Evolutionary conservation across 2,888 invertebrate species (phyloP), one percentile per base, ranked within the genome.

Genomic region (Blera fallax): DNA sequence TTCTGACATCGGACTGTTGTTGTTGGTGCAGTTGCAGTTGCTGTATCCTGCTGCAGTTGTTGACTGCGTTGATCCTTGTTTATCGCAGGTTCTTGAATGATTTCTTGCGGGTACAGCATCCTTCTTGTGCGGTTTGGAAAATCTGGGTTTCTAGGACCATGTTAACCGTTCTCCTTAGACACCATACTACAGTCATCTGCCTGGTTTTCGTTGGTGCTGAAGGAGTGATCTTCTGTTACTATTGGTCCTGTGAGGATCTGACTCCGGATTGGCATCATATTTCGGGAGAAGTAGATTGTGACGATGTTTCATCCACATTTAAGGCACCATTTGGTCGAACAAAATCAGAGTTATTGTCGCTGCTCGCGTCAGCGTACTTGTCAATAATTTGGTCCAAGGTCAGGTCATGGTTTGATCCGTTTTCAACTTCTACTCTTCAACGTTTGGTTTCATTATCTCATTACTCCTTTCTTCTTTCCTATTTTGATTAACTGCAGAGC

Each of bases 261-360:
- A 21, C 37, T 50, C 43, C 7, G 45, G 18, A 6, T 67, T 78
- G 11, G 4, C 18, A 45, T 72, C 64, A 5, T 7, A 18, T 0
- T 8, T 45, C 10, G 45, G 84, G 56, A 2, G 84, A 80, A n/a
- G 83, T 54, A 32, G 78, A 79, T 40, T 67, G 21, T 3, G 79
- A 65, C 11, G 81, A 85, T 8, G 37, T 43, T 6, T 77, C 70
- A 7, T 18, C 48, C 48, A 65, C 67, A 21, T 65, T 72, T n/a
- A 58, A 16, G 8, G 21, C 50, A 34, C 52, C 69, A 18, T 11
- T 40, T 14, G 67, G 72, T n/a, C 91, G 91, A 69, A 90, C 83
- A 84, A 89, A 91, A 56, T 91, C 91, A 0, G 91, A 89, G 52
- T 87, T 87, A n/a, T 82, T 85, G 64, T 91, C 91, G 7, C 90